These are phyloP conservation scores for Lacanobia wlatinum DNA, from an alignment of 2,888 invertebrate species.

Conservation along the genomic window DNA sequence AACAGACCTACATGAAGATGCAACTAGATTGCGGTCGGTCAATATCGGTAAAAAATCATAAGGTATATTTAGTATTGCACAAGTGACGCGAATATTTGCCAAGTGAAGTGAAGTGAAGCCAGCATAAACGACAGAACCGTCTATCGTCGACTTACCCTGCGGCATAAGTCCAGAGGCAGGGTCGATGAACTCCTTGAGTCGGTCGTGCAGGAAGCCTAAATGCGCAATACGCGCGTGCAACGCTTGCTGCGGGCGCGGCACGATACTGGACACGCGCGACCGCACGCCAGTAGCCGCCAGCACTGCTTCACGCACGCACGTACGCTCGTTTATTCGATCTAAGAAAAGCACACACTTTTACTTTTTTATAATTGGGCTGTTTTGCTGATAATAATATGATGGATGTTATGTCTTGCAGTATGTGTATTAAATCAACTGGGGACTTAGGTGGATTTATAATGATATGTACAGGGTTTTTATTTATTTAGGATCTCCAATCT, in stretches of 20 bases:
- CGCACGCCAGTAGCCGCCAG: slow-evolving; percentile 97
- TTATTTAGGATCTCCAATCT: no score
- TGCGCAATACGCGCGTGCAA: slow-evolving; percentile 95
- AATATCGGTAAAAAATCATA: background rate
- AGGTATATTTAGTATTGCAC: no score
- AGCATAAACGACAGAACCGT: no score
- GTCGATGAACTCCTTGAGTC: slow-evolving; percentile 95
- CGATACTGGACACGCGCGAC: slow-evolving; percentile 91
- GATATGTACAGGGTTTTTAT: no score
- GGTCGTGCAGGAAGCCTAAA: slow-evolving; percentile 96
- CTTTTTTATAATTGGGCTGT: background rate
- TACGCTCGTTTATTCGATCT: slow-evolving; percentile 77
- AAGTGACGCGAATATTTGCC: no score
- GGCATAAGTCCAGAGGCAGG: slow-evolving; percentile 92
- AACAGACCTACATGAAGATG: background rate
- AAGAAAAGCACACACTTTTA: slow-evolving; percentile 7
- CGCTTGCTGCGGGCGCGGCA: slow-evolving; percentile 90
- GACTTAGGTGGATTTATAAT: no score
- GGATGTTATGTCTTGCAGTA: background rate
- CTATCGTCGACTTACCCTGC: slow-evolving; percentile 78
- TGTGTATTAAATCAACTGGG: no score
- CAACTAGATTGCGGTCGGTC: background rate
- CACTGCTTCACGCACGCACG: slow-evolving; percentile 94
- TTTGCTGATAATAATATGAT: background rate
- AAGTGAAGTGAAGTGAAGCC: no score